Base-by-base conservation (phyloP, 2,797 vertebrate genomes). In the Fistularia commersonii region DNA sequence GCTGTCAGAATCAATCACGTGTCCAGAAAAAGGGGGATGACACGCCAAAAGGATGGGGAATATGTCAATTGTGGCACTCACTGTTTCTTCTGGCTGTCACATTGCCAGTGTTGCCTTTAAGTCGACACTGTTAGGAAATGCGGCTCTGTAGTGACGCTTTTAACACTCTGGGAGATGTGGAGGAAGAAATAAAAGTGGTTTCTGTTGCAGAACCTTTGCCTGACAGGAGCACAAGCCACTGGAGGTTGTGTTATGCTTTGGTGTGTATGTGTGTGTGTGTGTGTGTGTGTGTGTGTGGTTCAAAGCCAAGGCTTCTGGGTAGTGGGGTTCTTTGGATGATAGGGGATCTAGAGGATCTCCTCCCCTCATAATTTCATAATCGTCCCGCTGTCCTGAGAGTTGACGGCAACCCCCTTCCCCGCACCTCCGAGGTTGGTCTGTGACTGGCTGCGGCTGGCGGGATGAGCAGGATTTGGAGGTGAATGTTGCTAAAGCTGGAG, bases 1-100 rank as follows among this genome's bases (percentile, higher is more conserved):
- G 89, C 90, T 94, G 91, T 94, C 90, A 91, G 82, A 93, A 93
- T 92, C 91, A 93, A 89, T 95, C 92, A 93, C 88, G 91, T 92
- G 87, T 87, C 89, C 85, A 87, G 83, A 93, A 90, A 75, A 92
- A 90, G 79, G 87, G 85, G 87, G 88, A 86, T 90, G 87, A 84
- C 87, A 90, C 78, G 86, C 82, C 81, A 81, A 80, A 87, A 86
- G 85, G 87, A 89, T 83, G 84, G 89, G 90, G 87, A 87, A 90
- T 86, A 82, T 87, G 89, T 90, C 89, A 86, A 70, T 69, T 71
- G 79, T 83, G 88, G 85, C 80, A 78, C 83, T 87, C 74, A 51
- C 77, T 80, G 89, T 87, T 89, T 90, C 88, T 91, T 89, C 79
- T 85, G 72, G 80, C 89, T 90, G 91, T 90, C 89, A 90, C 64